A percentile compares a stretch with the other conserved stretches of the same genome.
phyloP scores from a whole-genome alignment of 2,113 vertebrate species.

The Albula glossodonta region DNA sequence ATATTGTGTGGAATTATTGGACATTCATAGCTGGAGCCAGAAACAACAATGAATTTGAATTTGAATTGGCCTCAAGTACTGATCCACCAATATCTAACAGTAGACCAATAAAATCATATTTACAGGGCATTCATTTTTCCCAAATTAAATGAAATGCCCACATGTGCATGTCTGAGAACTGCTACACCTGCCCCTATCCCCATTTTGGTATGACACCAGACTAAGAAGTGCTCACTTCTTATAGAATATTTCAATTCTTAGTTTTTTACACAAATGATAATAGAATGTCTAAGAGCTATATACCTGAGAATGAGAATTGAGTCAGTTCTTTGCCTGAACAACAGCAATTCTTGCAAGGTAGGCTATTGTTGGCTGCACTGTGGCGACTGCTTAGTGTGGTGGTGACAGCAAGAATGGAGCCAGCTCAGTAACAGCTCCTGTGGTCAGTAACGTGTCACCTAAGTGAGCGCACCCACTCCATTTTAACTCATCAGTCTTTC shows the following conservation, averaged over 20 bases:
- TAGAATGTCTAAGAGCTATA: not conserved
- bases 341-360: not conserved
- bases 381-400: not conserved
- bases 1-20: too few relatives aligned
- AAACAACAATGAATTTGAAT: too few relatives aligned
- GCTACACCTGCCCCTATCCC: too few relatives aligned
- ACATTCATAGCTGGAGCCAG: too few relatives aligned
- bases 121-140: too few relatives aligned
- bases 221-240: not conserved
- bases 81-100: too few relatives aligned
- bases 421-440: not conserved
- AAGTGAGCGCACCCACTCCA: not conserved
- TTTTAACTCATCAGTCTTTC: not conserved
- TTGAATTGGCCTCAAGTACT: too few relatives aligned
- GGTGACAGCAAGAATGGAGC: not conserved
- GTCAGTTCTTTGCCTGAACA: not conserved
- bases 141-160: too few relatives aligned
- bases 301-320: not conserved
- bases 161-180: too few relatives aligned
- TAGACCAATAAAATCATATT: too few relatives aligned
- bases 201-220: not conserved
- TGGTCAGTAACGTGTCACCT: not conserved
- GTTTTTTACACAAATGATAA: not conserved
- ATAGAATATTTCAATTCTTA: not conserved
- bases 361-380: not conserved